A percentile compares a stretch with the other conserved stretches of the same genome.
Evolutionary conservation across 2,888 invertebrate genomes (phyloP).

Genomic region (Brachyptera putata): DNA sequence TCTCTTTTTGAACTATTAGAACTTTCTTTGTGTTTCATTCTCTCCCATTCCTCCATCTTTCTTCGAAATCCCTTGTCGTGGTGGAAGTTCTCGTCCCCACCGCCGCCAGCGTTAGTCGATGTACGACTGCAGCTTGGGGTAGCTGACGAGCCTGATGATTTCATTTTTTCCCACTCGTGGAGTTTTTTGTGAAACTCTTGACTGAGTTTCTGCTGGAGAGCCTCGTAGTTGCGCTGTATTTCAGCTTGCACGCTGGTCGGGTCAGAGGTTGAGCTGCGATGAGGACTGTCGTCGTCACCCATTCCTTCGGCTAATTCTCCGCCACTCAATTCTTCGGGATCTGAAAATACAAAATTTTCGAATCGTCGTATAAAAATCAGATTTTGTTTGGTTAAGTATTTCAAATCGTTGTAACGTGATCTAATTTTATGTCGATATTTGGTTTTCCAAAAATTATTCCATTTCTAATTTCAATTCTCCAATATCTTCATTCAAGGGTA

Average conservation of each 20-base stretch:
- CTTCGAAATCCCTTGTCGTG: constrained; percentile 45
- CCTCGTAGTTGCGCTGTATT: constrained; percentile 66
- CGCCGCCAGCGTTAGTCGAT: constrained; percentile 5
- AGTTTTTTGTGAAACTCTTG: constrained; percentile 71
- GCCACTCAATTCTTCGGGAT: constrained; percentile 43
- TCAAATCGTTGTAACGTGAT: neutral
- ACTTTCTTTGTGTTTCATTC: constrained; percentile 39
- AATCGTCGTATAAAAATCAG: too few species aligned
- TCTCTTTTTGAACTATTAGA: constrained; percentile 5
- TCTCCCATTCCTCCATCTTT: constrained; percentile 52
- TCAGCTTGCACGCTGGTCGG: constrained; percentile 52
- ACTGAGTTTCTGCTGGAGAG: constrained; percentile 67
- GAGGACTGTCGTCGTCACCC: neutral
- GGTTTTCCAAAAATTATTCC: too few species aligned
- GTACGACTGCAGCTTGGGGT: neutral
- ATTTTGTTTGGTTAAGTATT: neutral
- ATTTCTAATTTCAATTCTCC: too few species aligned
- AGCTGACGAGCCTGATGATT: constrained; percentile 35
- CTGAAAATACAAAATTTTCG: too few species aligned
- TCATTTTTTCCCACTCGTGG: constrained; percentile 55
- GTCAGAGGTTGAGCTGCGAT: neutral
- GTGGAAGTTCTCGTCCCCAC: constrained; percentile 25
- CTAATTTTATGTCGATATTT: too few species aligned
- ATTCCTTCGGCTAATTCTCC: constrained; percentile 46
- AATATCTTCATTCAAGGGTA: too few species aligned